Base-by-base conservation (phyloP, 2,888 invertebrate genomes). In the Orchestes rusci region DNA sequence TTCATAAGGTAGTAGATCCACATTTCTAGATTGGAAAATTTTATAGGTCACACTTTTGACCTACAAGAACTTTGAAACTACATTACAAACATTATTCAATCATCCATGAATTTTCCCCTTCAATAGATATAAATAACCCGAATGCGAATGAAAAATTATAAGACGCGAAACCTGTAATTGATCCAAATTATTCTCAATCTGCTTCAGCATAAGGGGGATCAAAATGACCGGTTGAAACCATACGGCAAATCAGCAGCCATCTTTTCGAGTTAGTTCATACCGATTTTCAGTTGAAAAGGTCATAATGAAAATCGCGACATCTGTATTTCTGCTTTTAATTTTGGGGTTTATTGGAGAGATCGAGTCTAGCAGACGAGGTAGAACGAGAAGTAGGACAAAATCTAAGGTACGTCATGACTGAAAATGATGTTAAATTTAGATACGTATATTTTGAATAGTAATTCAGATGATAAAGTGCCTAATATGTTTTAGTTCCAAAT, bases 381-480 rank as follows among this genome's bases (percentile, higher is more conserved):
- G 87, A 47, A 72, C 76, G 20, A 74, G 86, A 58, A 74, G 82
- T 54, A 79, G 84, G 57, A 81, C 82, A 38, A 86, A 84, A 62
- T 87, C 86, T 1, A 80, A 83, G 72, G 83, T 82, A 62, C 58
- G n/a, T n/a, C n/a, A n/a, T n/a, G n/a, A n/a, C n/a, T n/a, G n/a
- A n/a, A n/a, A n/a, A n/a, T n/a, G n/a, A n/a, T n/a, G n/a, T n/a
- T n/a, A n/a, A n/a, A n/a, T n/a, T n/a, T n/a, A 16, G 10, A 23
- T 23, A 23, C 23, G 5, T 10, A 7, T 23, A 7, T 23, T 23
- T 23, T 23, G 10, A 23, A 23, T 23, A 23, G 5, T 10, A 33
- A 28, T 32, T 17, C 16, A n/a, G n/a, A n/a, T n/a, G 12, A 30
- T 4, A n/a, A 4, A n/a, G 12, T 4, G 8, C 13, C 7, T 31